Base-by-base conservation (phyloP, 2,888 invertebrate genomes). In the Gryllus longicercus region DNA sequence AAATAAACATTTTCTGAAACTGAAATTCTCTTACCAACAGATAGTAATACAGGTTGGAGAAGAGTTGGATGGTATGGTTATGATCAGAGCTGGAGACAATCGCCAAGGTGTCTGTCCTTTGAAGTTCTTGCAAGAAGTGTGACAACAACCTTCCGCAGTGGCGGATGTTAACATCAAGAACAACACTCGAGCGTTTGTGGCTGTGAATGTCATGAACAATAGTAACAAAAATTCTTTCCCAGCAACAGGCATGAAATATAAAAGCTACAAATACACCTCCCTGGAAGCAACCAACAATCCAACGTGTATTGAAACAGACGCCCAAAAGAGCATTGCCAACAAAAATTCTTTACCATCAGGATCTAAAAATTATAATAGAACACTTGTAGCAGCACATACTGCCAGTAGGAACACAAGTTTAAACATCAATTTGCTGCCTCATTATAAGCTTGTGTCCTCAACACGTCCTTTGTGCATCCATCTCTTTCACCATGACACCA, bases 91-190 rank as follows among this genome's bases (percentile, higher is more conserved):
- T 77, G 96, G 96, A 0, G 95, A 96, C 86, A 96, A 96, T 89
- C 95, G 95, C 84, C 96, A 96, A 88, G 96, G 95, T 81, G 93
- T 95, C 83, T 98, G 97, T 88, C 97, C 97, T n/a, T 88, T 96
- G 75, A 96, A 96, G 87, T 98, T 96, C 86, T 91, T 98, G 82
- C 95, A 96, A 89, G 97, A 97, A 89, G 96, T 96, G 93, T 96
- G 96, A 96, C 81, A 81, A 51, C 50, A 11, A 63, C 74, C 63
- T 63, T 77, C 63, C 63, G 63, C 63, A 63, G n/a, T 63, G 63
- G 63, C 63, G 63, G 63, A 63, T n/a, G n/a, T 18, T 8, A 63
- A 14, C 16, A 63, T 18, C 63, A 63, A 18, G 63, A 63, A 63
- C 63, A 63, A 63, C 14, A 63, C 16, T 63, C 63, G 63, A 16